These are phyloP conservation scores for Phasianus colchicus DNA, from an alignment of 2,113 vertebrate species.

Conservation along the genomic window DNA sequence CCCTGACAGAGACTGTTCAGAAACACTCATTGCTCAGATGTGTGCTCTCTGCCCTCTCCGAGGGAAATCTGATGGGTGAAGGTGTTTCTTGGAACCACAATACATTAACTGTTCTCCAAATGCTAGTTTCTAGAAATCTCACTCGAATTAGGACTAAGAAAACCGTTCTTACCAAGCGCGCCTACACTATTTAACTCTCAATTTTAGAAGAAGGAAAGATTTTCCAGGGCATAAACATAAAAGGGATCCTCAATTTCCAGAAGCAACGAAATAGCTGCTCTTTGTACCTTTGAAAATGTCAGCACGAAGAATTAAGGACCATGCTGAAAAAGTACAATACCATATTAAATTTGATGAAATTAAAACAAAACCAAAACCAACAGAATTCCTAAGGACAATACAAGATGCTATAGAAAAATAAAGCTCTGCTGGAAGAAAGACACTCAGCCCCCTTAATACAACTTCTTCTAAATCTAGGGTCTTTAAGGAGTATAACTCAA, in stretches of 20 bases:
- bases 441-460: neutral
- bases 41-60: neutral
- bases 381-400: neutral
- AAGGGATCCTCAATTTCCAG: neutral
- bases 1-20: neutral
- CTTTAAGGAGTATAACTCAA: neutral
- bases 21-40: neutral
- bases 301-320: neutral
- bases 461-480: neutral
- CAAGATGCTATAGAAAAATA: neutral
- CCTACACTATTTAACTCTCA: neutral
- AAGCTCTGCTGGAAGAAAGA: neutral
- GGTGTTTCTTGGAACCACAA: neutral
- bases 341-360: neutral
- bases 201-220: neutral
- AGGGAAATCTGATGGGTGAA: accelerated
- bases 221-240: neutral
- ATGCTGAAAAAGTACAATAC: neutral
- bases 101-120: neutral
- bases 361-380: neutral
- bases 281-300: slow-evolving; percentile 9
- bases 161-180: neutral
- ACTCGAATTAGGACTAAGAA: neutral
- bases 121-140: neutral
- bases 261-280: neutral